Conservation (phyloP, 2,888 invertebrate genomes). For the Eristalinus sepulchralis region DNA sequence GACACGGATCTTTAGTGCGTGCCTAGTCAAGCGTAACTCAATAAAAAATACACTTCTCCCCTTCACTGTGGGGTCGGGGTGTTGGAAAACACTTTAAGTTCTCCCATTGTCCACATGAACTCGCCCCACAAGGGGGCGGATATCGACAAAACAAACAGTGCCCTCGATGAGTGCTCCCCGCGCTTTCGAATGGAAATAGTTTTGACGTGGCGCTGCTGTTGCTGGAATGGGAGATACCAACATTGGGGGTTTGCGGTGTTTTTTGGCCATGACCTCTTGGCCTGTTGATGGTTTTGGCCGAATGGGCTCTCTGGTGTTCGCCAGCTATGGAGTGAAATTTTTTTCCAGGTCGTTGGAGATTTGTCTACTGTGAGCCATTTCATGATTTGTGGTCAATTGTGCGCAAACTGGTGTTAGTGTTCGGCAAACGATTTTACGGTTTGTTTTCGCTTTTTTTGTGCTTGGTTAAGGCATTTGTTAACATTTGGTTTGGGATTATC, state of each 20-base stretch:
- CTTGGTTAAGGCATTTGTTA: not conserved
- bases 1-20: slow-evolving; percentile 14
- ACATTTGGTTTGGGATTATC: not conserved
- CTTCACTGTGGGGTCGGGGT: slow-evolving; percentile 9
- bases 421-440: not conserved
- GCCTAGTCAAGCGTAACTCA: slow-evolving; percentile 31
- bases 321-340: not conserved
- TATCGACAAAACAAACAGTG: slow-evolving; percentile 61
- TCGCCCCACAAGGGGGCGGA: not conserved
- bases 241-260: not conserved
- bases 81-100: slow-evolving; percentile 56
- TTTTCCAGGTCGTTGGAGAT: not conserved
- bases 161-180: not conserved
- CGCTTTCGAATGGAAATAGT: slow-evolving; percentile 1
- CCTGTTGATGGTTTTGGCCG: not conserved
- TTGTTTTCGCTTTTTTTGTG: not conserved
- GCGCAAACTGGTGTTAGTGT: not conserved
- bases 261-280: not conserved
- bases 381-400: not conserved
- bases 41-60: not conserved
- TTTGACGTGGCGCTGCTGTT: not conserved
- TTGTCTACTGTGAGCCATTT: not conserved
- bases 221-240: not conserved
- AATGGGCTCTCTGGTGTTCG: not conserved
- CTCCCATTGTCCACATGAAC: slow-evolving; percentile 37